Percentiles rank a stretch among this genome's conserved stretches.
Conservation (phyloP, 1,140 invertebrate genomes). For the Anthonomus grandis region DNA sequence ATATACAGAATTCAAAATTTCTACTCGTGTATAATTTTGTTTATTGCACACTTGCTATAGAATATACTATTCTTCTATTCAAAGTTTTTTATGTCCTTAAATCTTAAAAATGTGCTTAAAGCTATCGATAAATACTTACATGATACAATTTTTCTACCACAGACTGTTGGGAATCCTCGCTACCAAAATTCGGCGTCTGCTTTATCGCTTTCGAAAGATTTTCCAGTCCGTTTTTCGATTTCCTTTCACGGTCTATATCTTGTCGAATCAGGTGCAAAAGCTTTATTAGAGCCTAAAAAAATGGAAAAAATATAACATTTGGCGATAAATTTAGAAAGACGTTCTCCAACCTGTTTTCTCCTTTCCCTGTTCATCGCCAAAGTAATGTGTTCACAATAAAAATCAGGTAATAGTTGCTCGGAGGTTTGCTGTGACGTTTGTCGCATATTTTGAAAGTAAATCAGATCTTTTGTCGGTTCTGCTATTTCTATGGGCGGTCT, state of each 20-base stretch:
- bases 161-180: constrained; percentile 88
- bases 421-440: constrained; percentile 54
- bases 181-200: constrained; percentile 83
- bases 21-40: too few relatives aligned
- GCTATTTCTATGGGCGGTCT: constrained; percentile 66
- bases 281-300: constrained; percentile 66
- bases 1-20: too few relatives aligned
- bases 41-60: too few relatives aligned
- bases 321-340: background rate
- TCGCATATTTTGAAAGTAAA: constrained; percentile 59
- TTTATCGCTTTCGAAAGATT: constrained; percentile 88
- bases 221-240: constrained; percentile 82
- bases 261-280: constrained; percentile 77
- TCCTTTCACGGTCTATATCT: constrained; percentile 80
- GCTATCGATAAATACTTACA: constrained; percentile 55
- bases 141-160: constrained; percentile 88
- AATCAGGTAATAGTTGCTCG: constrained; percentile 87
- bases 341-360: constrained; percentile 58
- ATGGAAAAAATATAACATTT: background rate
- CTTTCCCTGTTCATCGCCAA: constrained; percentile 90
- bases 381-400: constrained; percentile 91
- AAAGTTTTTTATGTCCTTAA: too few relatives aligned
- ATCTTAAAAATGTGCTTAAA: background rate
- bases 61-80: too few relatives aligned
- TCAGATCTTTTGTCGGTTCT: constrained; percentile 72